Percentiles rank a stretch among this genome's conserved stretches.
Conservation (phyloP, 1,140 invertebrate genomes). For the Pogonus chalceus region DNA sequence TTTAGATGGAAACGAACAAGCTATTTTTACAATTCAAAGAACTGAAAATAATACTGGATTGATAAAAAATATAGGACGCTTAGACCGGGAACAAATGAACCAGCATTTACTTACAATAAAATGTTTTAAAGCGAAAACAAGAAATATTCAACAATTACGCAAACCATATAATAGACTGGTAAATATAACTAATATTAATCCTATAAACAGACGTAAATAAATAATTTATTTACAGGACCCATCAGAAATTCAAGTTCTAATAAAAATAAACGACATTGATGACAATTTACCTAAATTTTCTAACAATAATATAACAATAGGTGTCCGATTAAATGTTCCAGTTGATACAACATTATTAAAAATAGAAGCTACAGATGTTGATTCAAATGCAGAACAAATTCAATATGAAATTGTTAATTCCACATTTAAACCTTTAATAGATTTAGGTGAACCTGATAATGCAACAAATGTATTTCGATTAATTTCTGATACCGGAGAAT, state of each 20-base stretch:
- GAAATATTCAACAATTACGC: constrained; percentile 34
- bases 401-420: constrained; percentile 52
- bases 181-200: constrained; percentile 21
- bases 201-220: neutral
- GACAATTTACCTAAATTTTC: constrained; percentile 62
- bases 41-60: constrained; percentile 54
- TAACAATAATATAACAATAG: constrained; percentile 55
- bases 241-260: constrained; percentile 54
- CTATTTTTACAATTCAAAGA: constrained; percentile 50
- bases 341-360: constrained; percentile 59
- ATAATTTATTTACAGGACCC: constrained; percentile 41
- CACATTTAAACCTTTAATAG: constrained; percentile 52
- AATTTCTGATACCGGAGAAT: constrained; percentile 53
- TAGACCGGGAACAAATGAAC: constrained; percentile 56
- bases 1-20: constrained; percentile 58
- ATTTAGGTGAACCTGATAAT: constrained; percentile 41
- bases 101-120: constrained; percentile 56
- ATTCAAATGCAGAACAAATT: constrained; percentile 53
- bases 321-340: constrained; percentile 64
- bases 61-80: constrained; percentile 45
- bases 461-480: constrained; percentile 44
- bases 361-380: constrained; percentile 54
- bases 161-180: constrained; percentile 51
- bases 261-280: constrained; percentile 60
- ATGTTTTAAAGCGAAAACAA: constrained; percentile 51